Conservation (phyloP, 2,888 invertebrate genomes). For the Leucoma salicis region DNA sequence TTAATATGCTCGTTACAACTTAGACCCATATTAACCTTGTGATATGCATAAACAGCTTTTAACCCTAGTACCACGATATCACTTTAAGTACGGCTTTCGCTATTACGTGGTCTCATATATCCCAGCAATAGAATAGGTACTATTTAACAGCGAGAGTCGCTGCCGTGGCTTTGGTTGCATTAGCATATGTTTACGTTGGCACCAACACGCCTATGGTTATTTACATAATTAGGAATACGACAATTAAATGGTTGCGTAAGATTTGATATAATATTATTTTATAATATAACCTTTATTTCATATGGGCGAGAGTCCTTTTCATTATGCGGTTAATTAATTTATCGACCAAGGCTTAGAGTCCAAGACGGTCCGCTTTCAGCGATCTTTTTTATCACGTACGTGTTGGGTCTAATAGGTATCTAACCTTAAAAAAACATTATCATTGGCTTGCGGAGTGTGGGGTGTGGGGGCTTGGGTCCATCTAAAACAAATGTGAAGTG, state of each 20-base stretch:
- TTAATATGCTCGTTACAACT: slow-evolving; percentile 20
- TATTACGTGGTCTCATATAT: slow-evolving; percentile 40
- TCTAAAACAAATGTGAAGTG: too few species aligned
- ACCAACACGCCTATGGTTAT: slow-evolving; percentile 41
- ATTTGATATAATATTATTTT: not conserved
- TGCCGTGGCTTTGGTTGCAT: slow-evolving; percentile 43
- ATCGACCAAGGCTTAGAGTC: too few species aligned
- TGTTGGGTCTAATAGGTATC: too few species aligned
- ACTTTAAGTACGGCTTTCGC: slow-evolving; percentile 23
- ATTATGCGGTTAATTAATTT: too few species aligned
- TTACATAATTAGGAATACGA: slow-evolving; percentile 49
- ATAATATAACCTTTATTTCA: too few species aligned
- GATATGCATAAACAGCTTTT: slow-evolving; percentile 33
- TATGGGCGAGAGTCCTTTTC: too few species aligned
- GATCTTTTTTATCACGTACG: too few species aligned
- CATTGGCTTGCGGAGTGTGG: too few species aligned
- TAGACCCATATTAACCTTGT: slow-evolving; percentile 23
- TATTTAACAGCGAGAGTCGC: slow-evolving; percentile 22
- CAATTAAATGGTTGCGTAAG: not conserved
- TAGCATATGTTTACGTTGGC: slow-evolving; percentile 49
- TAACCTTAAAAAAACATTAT: too few species aligned
- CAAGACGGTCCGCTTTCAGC: too few species aligned
- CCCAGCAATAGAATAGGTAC: slow-evolving; percentile 30
- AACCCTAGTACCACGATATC: slow-evolving; percentile 25
- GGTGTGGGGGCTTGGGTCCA: too few species aligned